Conservation (phyloP, 2,888 invertebrate species). For the Brachycybe producta region DNA sequence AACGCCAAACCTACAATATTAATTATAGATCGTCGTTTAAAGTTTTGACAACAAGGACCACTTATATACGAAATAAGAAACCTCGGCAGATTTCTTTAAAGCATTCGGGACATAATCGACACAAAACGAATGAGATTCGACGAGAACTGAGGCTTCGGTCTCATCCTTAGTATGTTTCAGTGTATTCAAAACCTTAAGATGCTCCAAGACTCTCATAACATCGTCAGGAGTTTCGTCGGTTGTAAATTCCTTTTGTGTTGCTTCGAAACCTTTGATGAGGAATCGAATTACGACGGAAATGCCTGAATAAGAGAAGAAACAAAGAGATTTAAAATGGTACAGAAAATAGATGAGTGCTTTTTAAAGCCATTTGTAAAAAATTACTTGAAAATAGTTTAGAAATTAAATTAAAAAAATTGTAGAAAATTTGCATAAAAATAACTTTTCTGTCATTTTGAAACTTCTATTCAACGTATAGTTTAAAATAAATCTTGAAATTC, state of each 20-base stretch:
- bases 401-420: no score
- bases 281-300: constrained; percentile 23
- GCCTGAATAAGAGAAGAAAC: background rate
- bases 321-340: background rate
- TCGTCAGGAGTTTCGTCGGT: constrained; percentile 22
- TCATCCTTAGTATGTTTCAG: constrained; percentile 26
- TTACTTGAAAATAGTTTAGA: no score
- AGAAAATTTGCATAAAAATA: no score
- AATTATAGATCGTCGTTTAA: background rate
- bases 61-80: constrained; percentile 27
- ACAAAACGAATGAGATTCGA: constrained; percentile 42
- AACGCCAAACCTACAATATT: constrained; percentile 46
- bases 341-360: no score
- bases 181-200: constrained; percentile 28
- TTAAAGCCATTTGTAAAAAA: background rate
- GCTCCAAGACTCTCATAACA: constrained; percentile 25
- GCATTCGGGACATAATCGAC: constrained; percentile 56
- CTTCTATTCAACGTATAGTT: no score
- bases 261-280: constrained; percentile 24
- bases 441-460: no score
- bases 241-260: constrained; percentile 23
- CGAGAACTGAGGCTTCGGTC: constrained; percentile 38
- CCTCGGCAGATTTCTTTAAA: constrained; percentile 48
- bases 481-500: no score
- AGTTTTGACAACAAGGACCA: background rate